Evolutionary conservation across 2,797 vertebrate species (phyloP).

Genomic region (Anas flavirostris): DNA sequence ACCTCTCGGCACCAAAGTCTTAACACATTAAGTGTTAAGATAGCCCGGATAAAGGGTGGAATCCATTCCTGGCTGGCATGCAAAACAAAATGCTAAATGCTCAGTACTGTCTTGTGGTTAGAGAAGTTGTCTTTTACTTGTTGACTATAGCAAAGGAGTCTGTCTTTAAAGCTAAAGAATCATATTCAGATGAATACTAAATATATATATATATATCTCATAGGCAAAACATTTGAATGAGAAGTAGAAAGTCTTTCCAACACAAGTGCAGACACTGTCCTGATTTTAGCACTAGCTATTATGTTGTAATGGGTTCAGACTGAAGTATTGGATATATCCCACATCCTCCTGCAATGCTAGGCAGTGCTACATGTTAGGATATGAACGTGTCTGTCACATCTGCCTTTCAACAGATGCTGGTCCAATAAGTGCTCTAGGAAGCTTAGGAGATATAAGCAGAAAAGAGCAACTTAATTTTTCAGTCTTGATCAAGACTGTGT

Average conservation of each 20-base stretch:
- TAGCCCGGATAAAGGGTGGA: not conserved
- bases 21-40: accelerated
- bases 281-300: not conserved
- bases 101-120: not conserved
- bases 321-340: not conserved
- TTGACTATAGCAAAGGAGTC: not conserved
- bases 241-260: accelerated
- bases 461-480: not conserved
- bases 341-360: not conserved
- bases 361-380: not conserved
- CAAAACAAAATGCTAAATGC: not conserved
- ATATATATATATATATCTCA: no score
- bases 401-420: not conserved
- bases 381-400: not conserved
- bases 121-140: not conserved
- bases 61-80: not conserved
- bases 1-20: not conserved
- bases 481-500: not conserved
- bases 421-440: not conserved
- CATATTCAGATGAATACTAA: not conserved
- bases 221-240: not conserved
- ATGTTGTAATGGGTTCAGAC: not conserved
- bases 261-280: not conserved
- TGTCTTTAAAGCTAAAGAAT: not conserved
- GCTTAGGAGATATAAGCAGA: not conserved